Percentiles rank a stretch among this genome's conserved stretches.
phyloP scores from a whole-genome alignment of 2,888 invertebrate species.

The Pocota personata region DNA sequence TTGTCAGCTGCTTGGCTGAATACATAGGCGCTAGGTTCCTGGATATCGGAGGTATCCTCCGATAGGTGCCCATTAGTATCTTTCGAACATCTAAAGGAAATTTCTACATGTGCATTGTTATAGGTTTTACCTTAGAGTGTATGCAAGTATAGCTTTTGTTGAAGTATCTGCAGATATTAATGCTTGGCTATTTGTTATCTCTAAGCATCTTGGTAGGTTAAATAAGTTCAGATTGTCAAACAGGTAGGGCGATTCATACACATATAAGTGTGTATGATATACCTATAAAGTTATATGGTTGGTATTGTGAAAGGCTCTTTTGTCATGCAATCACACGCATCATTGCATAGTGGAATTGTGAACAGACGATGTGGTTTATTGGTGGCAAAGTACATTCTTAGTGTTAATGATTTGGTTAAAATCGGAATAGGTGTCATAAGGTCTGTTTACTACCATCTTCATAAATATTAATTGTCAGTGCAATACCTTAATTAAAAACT shows the following conservation, averaged over 20 bases:
- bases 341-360: constrained; percentile 20
- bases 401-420: background rate
- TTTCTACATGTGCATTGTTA: constrained; percentile 49
- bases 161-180: constrained; percentile 41
- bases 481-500: background rate
- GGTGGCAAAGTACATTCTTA: constrained; percentile 13
- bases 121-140: constrained; percentile 14
- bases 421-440: background rate
- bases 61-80: constrained; percentile 61
- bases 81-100: constrained; percentile 46
- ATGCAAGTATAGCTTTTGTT: constrained; percentile 1
- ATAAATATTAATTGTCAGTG: background rate
- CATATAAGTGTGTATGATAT: background rate
- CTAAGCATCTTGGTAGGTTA: constrained; percentile 39
- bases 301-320: constrained; percentile 35
- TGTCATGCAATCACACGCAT: constrained; percentile 49
- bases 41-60: constrained; percentile 8
- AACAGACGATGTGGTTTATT: constrained; percentile 29
- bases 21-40: constrained; percentile 22
- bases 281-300: background rate
- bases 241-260: background rate
- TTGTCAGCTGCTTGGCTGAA: constrained; percentile 53
- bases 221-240: constrained; percentile 38
- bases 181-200: constrained; percentile 43
- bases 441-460: background rate